A percentile compares a stretch with the other conserved stretches of the same genome.
phyloP scores from a whole-genome alignment of 2,113 vertebrate species.

The Python bivittatus region DNA sequence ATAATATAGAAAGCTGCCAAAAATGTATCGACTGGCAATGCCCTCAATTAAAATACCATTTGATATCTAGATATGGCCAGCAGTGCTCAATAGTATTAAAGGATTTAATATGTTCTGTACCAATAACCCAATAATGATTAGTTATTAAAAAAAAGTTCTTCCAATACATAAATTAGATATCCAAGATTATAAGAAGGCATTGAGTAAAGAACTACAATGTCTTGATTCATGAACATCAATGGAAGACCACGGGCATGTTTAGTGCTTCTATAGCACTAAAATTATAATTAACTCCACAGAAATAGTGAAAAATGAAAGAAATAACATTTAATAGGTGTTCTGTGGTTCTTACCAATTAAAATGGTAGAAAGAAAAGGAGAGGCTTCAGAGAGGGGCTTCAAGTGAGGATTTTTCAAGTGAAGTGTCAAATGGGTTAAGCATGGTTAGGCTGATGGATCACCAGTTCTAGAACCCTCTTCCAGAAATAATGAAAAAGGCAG shows the following conservation, averaged over 20 bases:
- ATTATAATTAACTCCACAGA: background rate
- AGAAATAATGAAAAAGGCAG: background rate
- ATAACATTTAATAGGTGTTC: background rate
- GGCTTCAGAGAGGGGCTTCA: background rate
- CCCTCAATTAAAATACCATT: background rate
- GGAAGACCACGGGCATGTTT: background rate
- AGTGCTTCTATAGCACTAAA: background rate
- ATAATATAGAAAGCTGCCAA: background rate
- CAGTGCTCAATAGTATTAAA: background rate
- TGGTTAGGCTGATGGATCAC: background rate
- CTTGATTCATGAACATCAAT: background rate
- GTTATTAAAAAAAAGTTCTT: background rate
- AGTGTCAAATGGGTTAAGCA: background rate
- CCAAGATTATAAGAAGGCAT: background rate
- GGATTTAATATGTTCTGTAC: background rate
- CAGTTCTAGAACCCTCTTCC: background rate
- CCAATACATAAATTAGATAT: background rate
- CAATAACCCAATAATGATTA: background rate
- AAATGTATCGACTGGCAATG: background rate
- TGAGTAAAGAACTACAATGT: background rate
- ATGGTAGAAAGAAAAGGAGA: background rate
- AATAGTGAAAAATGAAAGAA: background rate
- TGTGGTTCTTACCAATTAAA: background rate
- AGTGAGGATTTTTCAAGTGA: background rate
- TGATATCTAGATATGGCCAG: background rate